Conservation (phyloP, 2,888 invertebrate genomes). For the Napeogenes inachia region DNA sequence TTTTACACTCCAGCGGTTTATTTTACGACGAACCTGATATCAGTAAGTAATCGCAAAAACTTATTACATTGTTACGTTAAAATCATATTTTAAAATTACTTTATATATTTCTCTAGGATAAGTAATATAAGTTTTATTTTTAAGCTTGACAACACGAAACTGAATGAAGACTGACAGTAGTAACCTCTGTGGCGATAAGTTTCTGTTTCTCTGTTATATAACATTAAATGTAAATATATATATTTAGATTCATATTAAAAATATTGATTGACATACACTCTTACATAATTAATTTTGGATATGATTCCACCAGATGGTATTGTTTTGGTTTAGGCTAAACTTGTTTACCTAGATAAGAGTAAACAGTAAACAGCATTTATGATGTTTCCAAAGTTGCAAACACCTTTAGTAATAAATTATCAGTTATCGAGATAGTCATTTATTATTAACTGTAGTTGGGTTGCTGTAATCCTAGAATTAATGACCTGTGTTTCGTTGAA, state of each 20-base stretch:
- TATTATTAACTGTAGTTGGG: background rate
- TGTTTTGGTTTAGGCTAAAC: no score
- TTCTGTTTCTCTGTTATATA: no score
- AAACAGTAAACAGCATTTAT: slow-evolving; percentile 9
- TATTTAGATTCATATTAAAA: no score
- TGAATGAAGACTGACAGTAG: no score
- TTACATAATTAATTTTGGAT: no score
- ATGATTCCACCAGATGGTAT: slow-evolving; percentile 2
- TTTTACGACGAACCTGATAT: slow-evolving; percentile 10
- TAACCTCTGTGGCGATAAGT: no score
- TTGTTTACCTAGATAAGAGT: background rate
- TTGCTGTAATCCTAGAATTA: background rate
- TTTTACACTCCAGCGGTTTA: slow-evolving; percentile 46
- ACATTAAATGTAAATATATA: no score
- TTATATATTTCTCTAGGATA: background rate
- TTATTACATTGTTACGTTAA: background rate
- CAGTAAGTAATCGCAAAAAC: background rate
- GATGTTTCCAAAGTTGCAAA: slow-evolving; percentile 19
- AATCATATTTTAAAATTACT: no score
- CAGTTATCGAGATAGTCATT: slow-evolving; percentile 35
- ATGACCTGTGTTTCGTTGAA: background rate
- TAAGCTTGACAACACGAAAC: background rate
- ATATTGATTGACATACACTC: no score
- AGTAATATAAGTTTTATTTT: background rate
- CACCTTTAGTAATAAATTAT: slow-evolving; percentile 27